Conservation (phyloP, 1,140 invertebrate genomes). For the Triops longicaudatus region DNA sequence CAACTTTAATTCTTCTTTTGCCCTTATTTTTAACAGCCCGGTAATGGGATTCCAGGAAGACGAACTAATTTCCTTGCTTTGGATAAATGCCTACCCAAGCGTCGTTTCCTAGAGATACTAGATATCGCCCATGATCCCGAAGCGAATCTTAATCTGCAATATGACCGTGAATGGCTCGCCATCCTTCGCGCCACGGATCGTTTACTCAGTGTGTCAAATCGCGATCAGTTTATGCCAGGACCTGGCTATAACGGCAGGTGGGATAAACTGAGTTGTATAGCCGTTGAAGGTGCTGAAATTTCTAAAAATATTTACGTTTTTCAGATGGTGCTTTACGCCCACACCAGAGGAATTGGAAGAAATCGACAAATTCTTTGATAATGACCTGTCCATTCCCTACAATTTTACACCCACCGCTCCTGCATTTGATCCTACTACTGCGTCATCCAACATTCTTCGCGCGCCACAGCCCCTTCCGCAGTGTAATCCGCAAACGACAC, state of each 20-base stretch:
- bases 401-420: constrained; percentile 69
- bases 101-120: constrained; percentile 74
- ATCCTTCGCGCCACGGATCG: constrained; percentile 82
- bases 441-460: constrained; percentile 27
- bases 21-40: constrained; percentile 33
- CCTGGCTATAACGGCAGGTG: constrained; percentile 53
- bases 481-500: constrained; percentile 70
- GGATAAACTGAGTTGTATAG: background rate
- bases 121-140: constrained; percentile 43
- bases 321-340: constrained; percentile 64
- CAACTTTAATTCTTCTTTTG: constrained; percentile 12
- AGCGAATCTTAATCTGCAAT: constrained; percentile 51
- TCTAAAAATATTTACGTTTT: constrained; percentile 25
- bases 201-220: constrained; percentile 62
- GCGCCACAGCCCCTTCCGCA: constrained; percentile 40
- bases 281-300: no score
- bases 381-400: constrained; percentile 55
- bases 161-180: constrained; percentile 91
- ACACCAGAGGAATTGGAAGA: constrained; percentile 60
- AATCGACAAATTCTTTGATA: constrained; percentile 55
- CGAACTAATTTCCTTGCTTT: constrained; percentile 85
- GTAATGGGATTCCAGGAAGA: constrained; percentile 36
- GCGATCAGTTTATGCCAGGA: constrained; percentile 68
- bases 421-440: constrained; percentile 46
- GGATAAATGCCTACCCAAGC: constrained; percentile 87